These are phyloP conservation scores for Etia nguti DNA, from an alignment of 2,113 vertebrate species.

Conservation along the genomic window DNA sequence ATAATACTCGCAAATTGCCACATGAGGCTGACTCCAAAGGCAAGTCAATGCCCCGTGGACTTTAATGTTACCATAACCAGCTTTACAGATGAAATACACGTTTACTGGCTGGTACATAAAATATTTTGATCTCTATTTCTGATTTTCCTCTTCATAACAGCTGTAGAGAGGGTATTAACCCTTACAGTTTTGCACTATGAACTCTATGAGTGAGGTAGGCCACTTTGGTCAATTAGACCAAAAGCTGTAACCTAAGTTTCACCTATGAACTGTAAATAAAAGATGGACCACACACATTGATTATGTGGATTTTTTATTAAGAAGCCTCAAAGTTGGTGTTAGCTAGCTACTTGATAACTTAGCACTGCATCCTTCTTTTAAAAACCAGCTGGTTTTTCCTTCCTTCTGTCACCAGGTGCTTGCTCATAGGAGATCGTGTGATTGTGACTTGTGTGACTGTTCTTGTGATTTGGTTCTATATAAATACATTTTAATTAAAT, in stretches of 20 bases:
- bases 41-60: neutral
- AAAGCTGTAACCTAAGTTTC: neutral
- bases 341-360: neutral
- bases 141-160: neutral
- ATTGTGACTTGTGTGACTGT: neutral
- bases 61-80: neutral
- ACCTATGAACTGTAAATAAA: neutral
- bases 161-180: neutral
- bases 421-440: neutral
- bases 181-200: neutral
- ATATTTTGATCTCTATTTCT: neutral
- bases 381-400: neutral
- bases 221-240: neutral
- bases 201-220: neutral
- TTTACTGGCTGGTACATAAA: neutral
- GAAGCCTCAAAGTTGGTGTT: neutral
- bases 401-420: neutral
- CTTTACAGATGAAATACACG: neutral
- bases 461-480: neutral
- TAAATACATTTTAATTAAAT: accelerated
- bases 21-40: neutral
- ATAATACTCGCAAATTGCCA: neutral
- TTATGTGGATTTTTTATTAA: neutral
- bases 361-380: neutral
- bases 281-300: neutral